Conservation (phyloP, 2,797 vertebrate genomes). For the Macropodus opercularis region DNA sequence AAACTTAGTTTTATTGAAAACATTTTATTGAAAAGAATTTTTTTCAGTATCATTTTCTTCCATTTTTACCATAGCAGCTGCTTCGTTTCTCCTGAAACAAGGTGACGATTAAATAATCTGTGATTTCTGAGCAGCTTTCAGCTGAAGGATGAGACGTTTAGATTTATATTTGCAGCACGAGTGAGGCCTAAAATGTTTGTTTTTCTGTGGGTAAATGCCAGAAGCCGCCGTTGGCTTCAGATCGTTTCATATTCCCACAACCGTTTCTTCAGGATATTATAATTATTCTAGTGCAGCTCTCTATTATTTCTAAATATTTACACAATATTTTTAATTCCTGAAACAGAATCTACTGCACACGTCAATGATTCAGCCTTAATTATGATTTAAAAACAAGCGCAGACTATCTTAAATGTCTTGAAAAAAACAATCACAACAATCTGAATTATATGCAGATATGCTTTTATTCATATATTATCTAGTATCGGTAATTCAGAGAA, state of each 20-base stretch:
- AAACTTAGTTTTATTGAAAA: too few species aligned
- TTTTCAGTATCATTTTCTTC: not conserved
- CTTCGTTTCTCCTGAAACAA: conserved; percentile 1
- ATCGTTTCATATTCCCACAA: not conserved
- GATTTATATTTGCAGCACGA: too few species aligned
- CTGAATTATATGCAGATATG: not conserved
- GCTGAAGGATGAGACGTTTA: accelerated
- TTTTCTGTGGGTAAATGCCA: not conserved
- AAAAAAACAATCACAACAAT: too few species aligned
- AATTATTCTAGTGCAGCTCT: too few species aligned
- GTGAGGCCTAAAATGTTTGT: not conserved
- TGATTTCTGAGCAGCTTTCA: not conserved
- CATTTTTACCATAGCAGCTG: not conserved
- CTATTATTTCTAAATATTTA: not conserved
- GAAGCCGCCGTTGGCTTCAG: not conserved
- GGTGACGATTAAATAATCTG: not conserved
- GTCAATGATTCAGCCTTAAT: too few species aligned
- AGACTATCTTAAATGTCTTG: too few species aligned
- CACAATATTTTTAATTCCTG: not conserved
- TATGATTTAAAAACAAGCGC: too few species aligned
- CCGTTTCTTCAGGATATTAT: not conserved
- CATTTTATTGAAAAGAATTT: too few species aligned
- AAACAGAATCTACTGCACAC: not conserved
- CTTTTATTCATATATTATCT: not conserved
- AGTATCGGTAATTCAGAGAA: not conserved